Percentiles rank a stretch among this genome's conserved stretches.
Evolutionary conservation across 2,113 vertebrate genomes (phyloP).

Genomic region (Amphiprion ocellaris): DNA sequence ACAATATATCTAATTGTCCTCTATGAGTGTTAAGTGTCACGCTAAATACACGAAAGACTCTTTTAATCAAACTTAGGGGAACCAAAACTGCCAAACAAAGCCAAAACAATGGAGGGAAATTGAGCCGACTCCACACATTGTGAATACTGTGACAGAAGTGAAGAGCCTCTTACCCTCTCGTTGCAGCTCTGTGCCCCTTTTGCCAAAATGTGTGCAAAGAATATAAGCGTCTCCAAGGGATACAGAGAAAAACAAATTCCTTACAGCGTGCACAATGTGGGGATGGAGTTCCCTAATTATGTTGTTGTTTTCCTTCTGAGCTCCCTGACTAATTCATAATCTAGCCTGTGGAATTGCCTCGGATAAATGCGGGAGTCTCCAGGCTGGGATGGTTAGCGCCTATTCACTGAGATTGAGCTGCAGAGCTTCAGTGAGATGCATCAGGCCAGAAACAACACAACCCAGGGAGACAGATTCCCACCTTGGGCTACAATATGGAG

Average conservation of each 20-base stretch:
- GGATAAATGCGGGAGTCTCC: constrained; percentile 50
- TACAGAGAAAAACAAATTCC: constrained; percentile 51
- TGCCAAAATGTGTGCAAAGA: constrained; percentile 15
- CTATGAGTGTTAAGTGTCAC: too few species aligned
- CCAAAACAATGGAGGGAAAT: neutral
- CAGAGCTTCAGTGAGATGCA: constrained; percentile 13
- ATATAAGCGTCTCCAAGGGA: constrained; percentile 41
- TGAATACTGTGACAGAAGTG: neutral
- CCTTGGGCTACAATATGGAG: constrained; percentile 9
- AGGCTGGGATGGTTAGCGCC: constrained; percentile 31
- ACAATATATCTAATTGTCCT: too few species aligned
- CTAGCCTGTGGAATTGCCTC: constrained; percentile 52
- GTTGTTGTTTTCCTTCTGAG: constrained; percentile 65
- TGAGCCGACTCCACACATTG: constrained; percentile 1
- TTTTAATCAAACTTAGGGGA: too few species aligned
- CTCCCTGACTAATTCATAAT: constrained; percentile 68
- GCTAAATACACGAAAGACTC: too few species aligned
- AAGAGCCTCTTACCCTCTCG: neutral
- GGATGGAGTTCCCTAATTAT: constrained; percentile 70
- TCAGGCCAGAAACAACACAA: constrained; percentile 33
- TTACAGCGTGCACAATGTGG: constrained; percentile 41
- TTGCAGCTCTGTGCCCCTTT: constrained; percentile 4
- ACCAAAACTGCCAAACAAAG: too few species aligned
- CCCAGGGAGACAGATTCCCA: constrained; percentile 15
- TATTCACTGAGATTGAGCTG: constrained; percentile 43